These are phyloP conservation scores for Drosophila merina DNA, from an alignment of 2,888 invertebrate genomes.

Conservation along the genomic window DNA sequence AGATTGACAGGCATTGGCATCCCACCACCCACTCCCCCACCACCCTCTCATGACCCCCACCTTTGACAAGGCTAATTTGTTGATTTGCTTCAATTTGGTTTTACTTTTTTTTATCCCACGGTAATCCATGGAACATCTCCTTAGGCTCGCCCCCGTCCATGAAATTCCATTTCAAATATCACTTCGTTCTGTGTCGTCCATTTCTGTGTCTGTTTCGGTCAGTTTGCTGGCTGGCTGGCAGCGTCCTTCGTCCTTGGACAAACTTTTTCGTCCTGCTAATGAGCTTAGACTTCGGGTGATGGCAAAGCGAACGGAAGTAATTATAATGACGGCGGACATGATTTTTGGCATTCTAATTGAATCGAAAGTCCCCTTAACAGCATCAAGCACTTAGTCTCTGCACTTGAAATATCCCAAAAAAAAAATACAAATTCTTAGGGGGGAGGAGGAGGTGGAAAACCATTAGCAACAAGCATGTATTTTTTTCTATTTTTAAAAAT, in stretches of 20 bases:
- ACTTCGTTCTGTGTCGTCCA: background rate
- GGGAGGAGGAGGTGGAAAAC: background rate
- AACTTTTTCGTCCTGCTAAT: slow-evolving; percentile 68
- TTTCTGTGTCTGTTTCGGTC: slow-evolving; percentile 32
- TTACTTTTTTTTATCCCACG: slow-evolving; percentile 7
- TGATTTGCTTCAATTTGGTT: slow-evolving; percentile 76
- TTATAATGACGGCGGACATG: slow-evolving; percentile 71
- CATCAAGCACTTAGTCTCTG: slow-evolving; percentile 6
- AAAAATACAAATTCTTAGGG: background rate
- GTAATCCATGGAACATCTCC: slow-evolving; percentile 10
- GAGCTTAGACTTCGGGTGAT: slow-evolving; percentile 48
- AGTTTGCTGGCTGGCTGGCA: slow-evolving; percentile 32
- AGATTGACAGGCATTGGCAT: slow-evolving; percentile 36
- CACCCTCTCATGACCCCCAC: no score
- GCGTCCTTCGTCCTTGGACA: slow-evolving; percentile 22
- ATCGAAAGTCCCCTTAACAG: slow-evolving; percentile 38
- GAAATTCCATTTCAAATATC: background rate
- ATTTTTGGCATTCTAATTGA: slow-evolving; percentile 75
- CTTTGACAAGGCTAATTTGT: slow-evolving; percentile 74
- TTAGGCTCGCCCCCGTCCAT: slow-evolving; percentile 1
- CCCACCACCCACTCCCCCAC: no score
- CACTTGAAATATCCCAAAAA: background rate
- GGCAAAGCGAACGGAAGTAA: slow-evolving; percentile 61
- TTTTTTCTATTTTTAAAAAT: background rate
- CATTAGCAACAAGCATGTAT: slow-evolving; percentile 3